Evolutionary conservation across 2,113 vertebrate species (phyloP).

Genomic region (Brachionichthys hirsutus): DNA sequence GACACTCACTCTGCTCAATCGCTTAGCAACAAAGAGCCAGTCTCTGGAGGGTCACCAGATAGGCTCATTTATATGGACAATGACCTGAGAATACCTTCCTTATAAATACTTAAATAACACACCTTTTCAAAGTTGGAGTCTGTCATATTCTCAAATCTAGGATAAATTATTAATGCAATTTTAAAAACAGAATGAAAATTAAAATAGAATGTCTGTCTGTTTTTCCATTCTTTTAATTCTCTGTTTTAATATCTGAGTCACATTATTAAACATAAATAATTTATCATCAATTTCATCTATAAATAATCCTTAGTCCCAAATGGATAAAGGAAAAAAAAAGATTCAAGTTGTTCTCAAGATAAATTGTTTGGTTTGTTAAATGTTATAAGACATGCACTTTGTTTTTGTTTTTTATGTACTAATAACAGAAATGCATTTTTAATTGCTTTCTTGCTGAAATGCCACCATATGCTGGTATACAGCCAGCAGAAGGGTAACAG

Average conservation of each 20-base stretch:
- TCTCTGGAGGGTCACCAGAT: conserved; percentile 23
- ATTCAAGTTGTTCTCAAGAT: too few relatives aligned
- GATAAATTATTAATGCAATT: too few relatives aligned
- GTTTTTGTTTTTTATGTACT: not conserved
- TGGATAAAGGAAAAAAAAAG: not conserved
- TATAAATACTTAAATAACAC: not conserved
- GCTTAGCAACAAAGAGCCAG: conserved; percentile 55
- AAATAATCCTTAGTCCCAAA: too few relatives aligned
- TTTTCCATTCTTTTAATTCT: not conserved
- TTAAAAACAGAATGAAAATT: too few relatives aligned
- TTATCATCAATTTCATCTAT: not conserved
- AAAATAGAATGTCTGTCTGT: not conserved
- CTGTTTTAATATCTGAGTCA: not conserved
- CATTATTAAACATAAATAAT: not conserved
- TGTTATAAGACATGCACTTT: not conserved
- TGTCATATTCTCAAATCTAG: too few relatives aligned
- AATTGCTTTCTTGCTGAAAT: too few relatives aligned
- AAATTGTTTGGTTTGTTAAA: not conserved
- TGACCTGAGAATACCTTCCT: too few relatives aligned
- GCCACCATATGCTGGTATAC: not conserved
- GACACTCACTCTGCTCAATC: conserved; percentile 29
- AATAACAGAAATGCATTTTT: too few relatives aligned
- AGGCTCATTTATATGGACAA: conserved; percentile 8
- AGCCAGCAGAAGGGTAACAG: too few relatives aligned
- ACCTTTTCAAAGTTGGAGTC: not conserved